These are phyloP conservation scores for Phaedon cochleariae DNA, from an alignment of 2,888 invertebrate genomes.

Conservation along the genomic window DNA sequence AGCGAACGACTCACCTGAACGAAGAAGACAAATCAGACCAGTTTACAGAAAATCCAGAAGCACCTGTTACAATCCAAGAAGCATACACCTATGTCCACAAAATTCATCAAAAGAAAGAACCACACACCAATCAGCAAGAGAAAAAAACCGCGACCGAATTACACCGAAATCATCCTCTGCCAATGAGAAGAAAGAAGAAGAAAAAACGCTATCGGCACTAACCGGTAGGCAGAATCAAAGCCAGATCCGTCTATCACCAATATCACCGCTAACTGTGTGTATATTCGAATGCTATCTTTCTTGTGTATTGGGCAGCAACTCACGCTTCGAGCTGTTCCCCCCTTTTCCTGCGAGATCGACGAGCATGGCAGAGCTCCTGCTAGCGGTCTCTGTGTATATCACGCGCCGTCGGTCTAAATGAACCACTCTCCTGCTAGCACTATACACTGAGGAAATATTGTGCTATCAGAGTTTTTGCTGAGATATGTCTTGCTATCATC, in stretches of 20 bases:
- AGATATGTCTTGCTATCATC: too few relatives aligned
- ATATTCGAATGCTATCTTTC: conserved; percentile 10
- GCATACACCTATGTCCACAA: background rate
- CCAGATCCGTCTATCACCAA: background rate
- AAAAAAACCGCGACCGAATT: conserved; percentile 3
- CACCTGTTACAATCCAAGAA: conserved; percentile 1
- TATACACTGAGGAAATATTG: too few relatives aligned
- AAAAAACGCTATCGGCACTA: background rate
- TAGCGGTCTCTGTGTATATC: too few relatives aligned
- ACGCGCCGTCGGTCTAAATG: too few relatives aligned
- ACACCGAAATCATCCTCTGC: conserved; percentile 6
- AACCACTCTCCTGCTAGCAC: too few relatives aligned
- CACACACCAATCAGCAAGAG: background rate
- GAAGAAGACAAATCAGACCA: background rate
- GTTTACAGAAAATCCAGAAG: background rate
- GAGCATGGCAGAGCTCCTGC: background rate
- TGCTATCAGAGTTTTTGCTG: too few relatives aligned
- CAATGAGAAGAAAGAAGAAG: background rate
- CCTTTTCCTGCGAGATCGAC: conserved; percentile 10
- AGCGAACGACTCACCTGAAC: background rate
- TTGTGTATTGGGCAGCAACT: conserved; percentile 7
- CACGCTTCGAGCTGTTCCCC: conserved; percentile 13
- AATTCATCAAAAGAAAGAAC: background rate
- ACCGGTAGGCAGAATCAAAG: background rate
- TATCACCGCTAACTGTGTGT: conserved; percentile 16